phyloP scores from a whole-genome alignment of 2,888 invertebrate species.

The Drosophila stalkeri region DNA sequence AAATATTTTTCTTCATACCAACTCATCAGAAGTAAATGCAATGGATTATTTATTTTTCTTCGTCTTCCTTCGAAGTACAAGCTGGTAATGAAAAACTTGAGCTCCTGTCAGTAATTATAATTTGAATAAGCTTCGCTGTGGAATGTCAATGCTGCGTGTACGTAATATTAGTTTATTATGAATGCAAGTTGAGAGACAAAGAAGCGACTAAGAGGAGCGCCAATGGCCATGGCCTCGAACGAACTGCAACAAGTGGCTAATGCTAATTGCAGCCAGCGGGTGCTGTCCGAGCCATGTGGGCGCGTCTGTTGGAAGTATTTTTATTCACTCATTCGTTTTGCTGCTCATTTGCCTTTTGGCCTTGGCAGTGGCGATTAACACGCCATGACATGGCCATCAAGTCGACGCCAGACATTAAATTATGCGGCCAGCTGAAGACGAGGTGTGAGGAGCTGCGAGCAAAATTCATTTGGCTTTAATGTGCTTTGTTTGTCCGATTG shows the following conservation, averaged over 20 bases:
- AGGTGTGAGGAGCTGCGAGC: neutral
- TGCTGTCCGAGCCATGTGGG: conserved; percentile 15
- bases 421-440: conserved; percentile 17
- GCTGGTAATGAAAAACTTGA: conserved; percentile 9
- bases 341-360: conserved; percentile 22
- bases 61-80: neutral
- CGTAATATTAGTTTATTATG: conserved; percentile 22
- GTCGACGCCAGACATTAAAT: conserved; percentile 4
- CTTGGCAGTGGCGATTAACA: conserved; percentile 28
- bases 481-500: conserved; percentile 63
- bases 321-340: conserved; percentile 13
- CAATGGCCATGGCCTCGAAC: conserved; percentile 15
- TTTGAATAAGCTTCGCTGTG: conserved; percentile 16
- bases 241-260: conserved; percentile 53
- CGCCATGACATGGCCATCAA: conserved; percentile 24
- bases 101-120: conserved; percentile 18
- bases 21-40: neutral
- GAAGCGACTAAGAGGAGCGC: conserved; percentile 16
- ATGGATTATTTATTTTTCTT: neutral
- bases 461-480: conserved; percentile 25
- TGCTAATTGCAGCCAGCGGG: conserved; percentile 58
- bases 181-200: neutral
- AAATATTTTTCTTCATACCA: too few species aligned
- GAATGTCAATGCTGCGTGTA: conserved; percentile 27
- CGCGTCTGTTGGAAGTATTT: conserved; percentile 20